A percentile compares a stretch with the other conserved stretches of the same genome.
phyloP scores from a whole-genome alignment of 37 sponge, comb jelly and placozoan species.

The Crambe crambe region DNA sequence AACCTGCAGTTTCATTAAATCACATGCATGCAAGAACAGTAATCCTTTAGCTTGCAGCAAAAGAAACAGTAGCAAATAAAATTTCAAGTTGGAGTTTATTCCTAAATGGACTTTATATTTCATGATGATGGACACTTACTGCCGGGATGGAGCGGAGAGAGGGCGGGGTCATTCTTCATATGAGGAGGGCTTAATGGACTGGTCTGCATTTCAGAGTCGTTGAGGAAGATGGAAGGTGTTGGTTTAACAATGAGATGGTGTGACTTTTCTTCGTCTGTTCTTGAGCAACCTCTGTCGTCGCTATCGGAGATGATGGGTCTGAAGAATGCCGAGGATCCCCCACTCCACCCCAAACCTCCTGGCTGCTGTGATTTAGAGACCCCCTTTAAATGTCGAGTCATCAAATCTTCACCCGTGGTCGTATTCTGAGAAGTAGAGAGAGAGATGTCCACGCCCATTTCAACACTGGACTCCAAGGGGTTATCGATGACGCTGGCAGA shows the following conservation, averaged over 20 bases:
- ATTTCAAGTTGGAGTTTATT: too few species aligned
- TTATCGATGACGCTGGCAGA: conserved; percentile 16
- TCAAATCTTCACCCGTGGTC: conserved; percentile 10
- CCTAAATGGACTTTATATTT: too few species aligned
- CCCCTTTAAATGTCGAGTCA: conserved; percentile 19
- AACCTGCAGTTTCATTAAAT: too few species aligned
- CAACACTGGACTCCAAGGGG: conserved; percentile 22
- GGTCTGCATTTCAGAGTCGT: conserved; percentile 15
- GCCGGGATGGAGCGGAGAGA: background rate
- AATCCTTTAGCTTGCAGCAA: too few species aligned
- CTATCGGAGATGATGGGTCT: conserved; percentile 7
- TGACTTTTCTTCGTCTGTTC: conserved; percentile 49
- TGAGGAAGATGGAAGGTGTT: conserved; percentile 28
- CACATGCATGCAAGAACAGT: too few species aligned
- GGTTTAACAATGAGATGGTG: conserved; percentile 24
- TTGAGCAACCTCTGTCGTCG: background rate
- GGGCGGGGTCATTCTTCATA: background rate
- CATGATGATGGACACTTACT: background rate
- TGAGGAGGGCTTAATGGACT: background rate
- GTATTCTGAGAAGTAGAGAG: conserved; percentile 21
- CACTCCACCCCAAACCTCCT: background rate
- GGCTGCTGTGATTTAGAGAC: background rate
- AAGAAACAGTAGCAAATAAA: too few species aligned
- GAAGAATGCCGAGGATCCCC: conserved; percentile 12
- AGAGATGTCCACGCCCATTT: conserved; percentile 12